Conservation (phyloP, 2,888 invertebrate species). For the Epinotia brunnichana region DNA sequence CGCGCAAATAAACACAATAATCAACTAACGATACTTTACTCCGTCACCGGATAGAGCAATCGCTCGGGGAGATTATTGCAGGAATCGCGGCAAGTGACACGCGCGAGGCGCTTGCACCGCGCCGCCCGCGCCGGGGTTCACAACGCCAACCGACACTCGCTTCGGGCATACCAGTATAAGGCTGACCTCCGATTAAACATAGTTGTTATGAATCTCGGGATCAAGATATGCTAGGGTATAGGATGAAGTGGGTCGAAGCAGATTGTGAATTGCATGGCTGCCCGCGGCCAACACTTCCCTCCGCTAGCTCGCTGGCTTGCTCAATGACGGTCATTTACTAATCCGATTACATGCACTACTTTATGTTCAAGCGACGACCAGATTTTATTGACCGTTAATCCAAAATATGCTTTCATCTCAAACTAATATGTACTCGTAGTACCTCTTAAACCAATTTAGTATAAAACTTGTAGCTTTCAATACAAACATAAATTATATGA, state of each 20-base stretch:
- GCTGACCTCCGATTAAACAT: neutral
- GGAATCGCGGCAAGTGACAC: constrained; percentile 73
- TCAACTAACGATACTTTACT: constrained; percentile 82
- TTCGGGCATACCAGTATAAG: neutral
- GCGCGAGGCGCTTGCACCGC: constrained; percentile 53
- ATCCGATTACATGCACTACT: constrained; percentile 62
- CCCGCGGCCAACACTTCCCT: constrained; percentile 35
- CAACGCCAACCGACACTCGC: neutral
- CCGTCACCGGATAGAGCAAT: constrained; percentile 83
- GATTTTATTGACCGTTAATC: constrained; percentile 51
- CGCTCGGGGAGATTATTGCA: constrained; percentile 73
- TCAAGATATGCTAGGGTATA: neutral
- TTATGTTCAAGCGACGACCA: constrained; percentile 42
- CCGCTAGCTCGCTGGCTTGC: constrained; percentile 47
- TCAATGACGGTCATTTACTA: constrained; percentile 61
- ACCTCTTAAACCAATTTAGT: neutral
- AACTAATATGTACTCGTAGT: constrained; percentile 15
- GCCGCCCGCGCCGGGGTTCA: constrained; percentile 40
- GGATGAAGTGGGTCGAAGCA: neutral
- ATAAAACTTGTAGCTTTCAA: neutral
- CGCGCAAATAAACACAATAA: constrained; percentile 83
- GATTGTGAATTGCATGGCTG: neutral
- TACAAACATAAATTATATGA: too few relatives aligned
- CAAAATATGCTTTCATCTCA: constrained; percentile 42
- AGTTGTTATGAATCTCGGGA: neutral